phyloP scores from a whole-genome alignment of 2,113 vertebrate species.

The Semicossyphus pulcher region DNA sequence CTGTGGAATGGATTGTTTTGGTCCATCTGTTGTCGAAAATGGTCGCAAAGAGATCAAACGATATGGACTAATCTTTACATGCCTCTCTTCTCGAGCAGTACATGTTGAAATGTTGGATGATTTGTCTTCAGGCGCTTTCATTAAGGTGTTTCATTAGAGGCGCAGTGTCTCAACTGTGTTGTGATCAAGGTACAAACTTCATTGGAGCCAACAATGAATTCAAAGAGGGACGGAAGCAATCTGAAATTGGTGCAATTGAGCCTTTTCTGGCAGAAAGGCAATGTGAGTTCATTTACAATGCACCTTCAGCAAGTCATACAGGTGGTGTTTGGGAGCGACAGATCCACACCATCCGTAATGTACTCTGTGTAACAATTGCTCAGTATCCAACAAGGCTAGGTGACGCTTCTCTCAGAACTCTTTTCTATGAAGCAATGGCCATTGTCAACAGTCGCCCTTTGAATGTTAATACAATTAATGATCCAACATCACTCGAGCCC shows the following conservation, averaged over 20 bases:
- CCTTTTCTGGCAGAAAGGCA: background rate
- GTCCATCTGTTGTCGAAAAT: background rate
- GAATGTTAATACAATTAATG: background rate
- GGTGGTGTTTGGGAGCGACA: background rate
- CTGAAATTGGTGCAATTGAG: too few relatives aligned
- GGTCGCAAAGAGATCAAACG: background rate
- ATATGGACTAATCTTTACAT: constrained; percentile 2
- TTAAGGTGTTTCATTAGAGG: constrained; percentile 9
- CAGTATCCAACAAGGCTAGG: background rate
- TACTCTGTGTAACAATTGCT: background rate
- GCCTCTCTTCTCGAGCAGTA: background rate
- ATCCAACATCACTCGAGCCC: background rate
- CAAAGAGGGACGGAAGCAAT: too few relatives aligned
- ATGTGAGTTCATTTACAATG: constrained; percentile 1
- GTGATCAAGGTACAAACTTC: too few relatives aligned
- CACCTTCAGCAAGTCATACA: background rate
- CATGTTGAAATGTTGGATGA: background rate
- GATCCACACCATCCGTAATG: background rate
- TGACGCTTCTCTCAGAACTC: background rate
- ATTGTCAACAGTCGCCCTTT: background rate
- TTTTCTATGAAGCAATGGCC: background rate
- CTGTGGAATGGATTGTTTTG: background rate
- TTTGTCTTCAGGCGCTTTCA: background rate
- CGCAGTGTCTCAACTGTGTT: background rate
- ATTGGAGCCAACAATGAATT: too few relatives aligned